Evolutionary conservation across 92 coral and sea anemone genomes (phyloP), one percentile per base, ranked within the genome.

Genomic region (Diadumene lineata): DNA sequence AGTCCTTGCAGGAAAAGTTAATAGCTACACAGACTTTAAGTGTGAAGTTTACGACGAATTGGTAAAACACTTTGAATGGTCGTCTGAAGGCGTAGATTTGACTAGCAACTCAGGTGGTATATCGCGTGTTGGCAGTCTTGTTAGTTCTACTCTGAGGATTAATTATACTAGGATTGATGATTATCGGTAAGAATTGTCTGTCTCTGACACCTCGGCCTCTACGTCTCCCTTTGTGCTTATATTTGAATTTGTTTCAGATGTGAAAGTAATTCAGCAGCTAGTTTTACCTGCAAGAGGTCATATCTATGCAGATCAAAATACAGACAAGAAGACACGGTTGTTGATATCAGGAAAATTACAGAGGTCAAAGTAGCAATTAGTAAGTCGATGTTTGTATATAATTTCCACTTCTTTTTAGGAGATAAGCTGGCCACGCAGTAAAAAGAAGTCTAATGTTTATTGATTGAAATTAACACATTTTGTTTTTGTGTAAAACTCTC

Each of bases 91-190:
- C 30, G 31, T 3, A 2, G 81, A 77, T 53, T 31, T 77, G 19
- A 77, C 74, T 19, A 77, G 29, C 16, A 22, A 30, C 18, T 51
- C 81, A 28, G 23, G 62, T 33, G 74, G 68, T 24, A 48, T 50
- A 11, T 16, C n/a, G 19, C 64, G 43, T 34, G 73, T 46, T 11
- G 73, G 34, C 15, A 55, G 38, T 38, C 8, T 68, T 25, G 64
- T 66, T 21, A 57, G 46, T 32, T 84, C 89, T 27, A 60, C n/a
- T 22, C 4, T 84, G 25, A 68, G 81, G 33, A 43, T 84, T 24
- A 50, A 79, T 62, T 84, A 66, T 72, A 53, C 55, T 2, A 56
- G 28, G 27, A 74, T 72, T 16, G 65, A 67, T 30, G 81, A 74
- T 43, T 68, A 68, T 4, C 26, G 22, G 72, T 38, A 38, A 38